Base-by-base conservation (phyloP, 23 tunicate genomes). In the Styela clava region DNA sequence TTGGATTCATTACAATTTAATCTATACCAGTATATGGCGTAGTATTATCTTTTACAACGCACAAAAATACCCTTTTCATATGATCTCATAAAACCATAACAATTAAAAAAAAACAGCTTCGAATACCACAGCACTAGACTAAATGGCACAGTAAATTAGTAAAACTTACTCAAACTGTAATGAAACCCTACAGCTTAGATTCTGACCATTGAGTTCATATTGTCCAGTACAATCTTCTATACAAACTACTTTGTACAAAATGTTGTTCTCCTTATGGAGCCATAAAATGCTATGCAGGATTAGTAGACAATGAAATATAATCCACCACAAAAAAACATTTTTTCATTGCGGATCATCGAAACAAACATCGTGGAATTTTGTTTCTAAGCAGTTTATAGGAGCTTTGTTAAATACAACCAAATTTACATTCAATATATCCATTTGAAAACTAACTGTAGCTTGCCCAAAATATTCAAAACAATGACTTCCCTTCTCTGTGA, bases 161-260 rank as follows among this genome's bases (percentile, higher is more conserved):
- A n/a, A n/a, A n/a, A n/a, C n/a, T n/a, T n/a, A n/a, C n/a, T n/a
- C n/a, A n/a, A n/a, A n/a, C n/a, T n/a, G n/a, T n/a, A n/a, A n/a
- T n/a, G n/a, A n/a, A n/a, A n/a, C n/a, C n/a, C n/a, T n/a, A n/a
- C n/a, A n/a, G n/a, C n/a, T n/a, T n/a, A n/a, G n/a, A n/a, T n/a
- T n/a, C n/a, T n/a, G n/a, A n/a, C n/a, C n/a, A n/a, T n/a, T n/a
- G n/a, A n/a, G n/a, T n/a, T n/a, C n/a, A n/a, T n/a, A n/a, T n/a
- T n/a, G n/a, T n/a, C n/a, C n/a, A n/a, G n/a, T n/a, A n/a, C 81
- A 52, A 68, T 76, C 64, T 76, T 76, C 25, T 35, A 44, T 29
- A 35, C 22, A 21, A 76, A 52, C 26, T 35, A 68, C 37, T 76
- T 67, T 36, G 35, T 67, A 37, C 67, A 76, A 21, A 76, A 29